Base-by-base conservation (phyloP, 2,113 vertebrate species). In the Megalops atlanticus region DNA sequence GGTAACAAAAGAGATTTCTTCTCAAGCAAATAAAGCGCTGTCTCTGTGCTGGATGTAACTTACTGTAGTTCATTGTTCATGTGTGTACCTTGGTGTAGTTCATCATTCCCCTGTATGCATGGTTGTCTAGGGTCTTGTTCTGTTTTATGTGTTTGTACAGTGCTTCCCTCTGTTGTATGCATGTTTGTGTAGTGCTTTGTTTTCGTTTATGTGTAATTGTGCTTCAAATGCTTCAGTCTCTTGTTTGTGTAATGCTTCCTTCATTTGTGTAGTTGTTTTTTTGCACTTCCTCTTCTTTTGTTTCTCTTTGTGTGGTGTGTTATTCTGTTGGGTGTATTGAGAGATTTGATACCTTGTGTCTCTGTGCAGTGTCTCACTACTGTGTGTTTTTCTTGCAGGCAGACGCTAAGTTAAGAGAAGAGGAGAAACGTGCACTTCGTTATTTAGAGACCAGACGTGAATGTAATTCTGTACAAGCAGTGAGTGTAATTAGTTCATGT, bases 381-480 rank as follows among this genome's bases (percentile, higher is more conserved):
- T 54, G 47, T n/a, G 31, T 81, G 6, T 64, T 33, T 82, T 43
- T 40, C 27, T 47, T 78, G 41, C 88, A 99, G 98, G 98, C 98
- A 92, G 98, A 99, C 90, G 96, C 97, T 86, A 99, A 99, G 95
- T 93, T 99, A 91, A 96, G 97, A 89, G 98, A 99, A 91, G 98
- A 99, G 69, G 98, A 99, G 92, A 98, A 99, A 89, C 96, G 98
- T 89, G 98, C 98, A 27, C 91, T 98, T 80, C 93, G 98, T 33
- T 99, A 99, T 88, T 94, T 99, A 93, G 98, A 99, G 94, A 99
- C 98, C 11, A 95, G 98, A 74, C 95, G 97, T 36, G 98, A 99
- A 94, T 99, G 98, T 92, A 99, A 98, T 89, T 99, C 98, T 84
- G 98, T 99, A 88, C 97, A 99, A 91, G 97, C 97, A 85, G 98